Base-by-base conservation (phyloP, 2,797 vertebrate genomes). In the Acipenser transmontanus region DNA sequence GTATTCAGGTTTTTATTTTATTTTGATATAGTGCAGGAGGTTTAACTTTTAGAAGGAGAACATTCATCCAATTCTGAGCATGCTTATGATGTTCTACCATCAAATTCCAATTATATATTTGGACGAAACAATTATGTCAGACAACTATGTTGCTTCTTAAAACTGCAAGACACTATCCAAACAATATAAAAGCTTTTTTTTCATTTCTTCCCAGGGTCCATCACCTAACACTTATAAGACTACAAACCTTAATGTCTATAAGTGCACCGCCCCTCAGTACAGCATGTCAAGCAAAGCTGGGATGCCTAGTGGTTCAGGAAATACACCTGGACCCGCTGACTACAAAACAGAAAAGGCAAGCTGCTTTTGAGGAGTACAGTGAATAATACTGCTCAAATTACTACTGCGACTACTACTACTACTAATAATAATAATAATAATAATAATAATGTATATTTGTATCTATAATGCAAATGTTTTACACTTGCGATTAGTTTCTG, bases 211-310 rank as follows among this genome's bases (percentile, higher is more conserved):
- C 9, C 67, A 83, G 82, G 82, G 81, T 14, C 81, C 81, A 7
- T 80, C 80, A 49, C 82, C 82, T 5, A 80, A 80, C 0, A 78
- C 82, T 57, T 82, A 82, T 64, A 69, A 10, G 8, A 81, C 79
- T 61, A 77, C 75, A 0, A 71, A 78, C 0, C 49, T 74, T 57
- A 78, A 78, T 10, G 59, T 76, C 54, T 82, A 76, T n/a, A 84
- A 78, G 68, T 49, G 69, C 69, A 82, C 77, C 71, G 78, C 83
- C 6, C 81, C 83, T 0, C 77, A 76, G 64, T 82, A 81, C 47
- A 77, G 76, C 54, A 83, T 84, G 56, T 72, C 72, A 1, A 65
- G 70, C 60, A 63, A 70, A 0, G 73, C 63, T 34, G 34, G 34
- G 34, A 34, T 34, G 34, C 4, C 34, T 34, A 34, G 34, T 4